Base-by-base conservation (phyloP, 2,888 invertebrate species). In the Chaetogeoica ovagalla region DNA sequence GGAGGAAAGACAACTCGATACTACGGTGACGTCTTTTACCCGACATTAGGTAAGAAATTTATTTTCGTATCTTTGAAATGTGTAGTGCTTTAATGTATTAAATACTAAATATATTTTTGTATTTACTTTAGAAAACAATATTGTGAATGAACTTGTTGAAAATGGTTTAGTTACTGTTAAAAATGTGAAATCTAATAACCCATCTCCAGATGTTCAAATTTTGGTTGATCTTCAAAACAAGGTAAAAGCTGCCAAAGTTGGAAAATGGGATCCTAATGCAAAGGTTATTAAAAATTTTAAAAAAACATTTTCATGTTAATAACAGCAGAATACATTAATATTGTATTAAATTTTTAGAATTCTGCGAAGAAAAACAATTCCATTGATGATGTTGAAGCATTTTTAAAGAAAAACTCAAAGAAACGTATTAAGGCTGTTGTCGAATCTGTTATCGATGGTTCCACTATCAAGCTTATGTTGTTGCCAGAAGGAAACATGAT, bases 401-500 rank as follows among this genome's bases (percentile, higher is more conserved):
- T 92, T 87, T 94, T 98, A 6, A 96, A 97, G 85, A 93, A 94
- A 85, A 91, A 91, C 83, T 92, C 92, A 82, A 92, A 93, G 59
- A 94, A 96, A 85, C 96, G 95, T 0, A 89, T 98, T 8, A 93
- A 92, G 87, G 97, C 98, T 68, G 91, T 99, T 81, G 93, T 99
- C 84, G 99, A 99, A 86, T 96, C 97, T 88, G 98, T 99, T 0
- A 91, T 97, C 81, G 98, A 99, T 87, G 98, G 98, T 0, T 97
- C 97, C 55, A 98, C 98, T 1, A 92, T 98, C 19, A 90, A 98
- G 83, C 93, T 95, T 5, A 94, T 97, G 85, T 88, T 99, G 17
- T 87, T 98, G 81, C 97, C 98, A 1, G 83, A 83, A 55, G 96
- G 91, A 87, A 92, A 95, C 84, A 94, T 96, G 85, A 91, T 98